Conservation (phyloP, 2,113 vertebrate genomes). For the Pollachius pollachius region DNA sequence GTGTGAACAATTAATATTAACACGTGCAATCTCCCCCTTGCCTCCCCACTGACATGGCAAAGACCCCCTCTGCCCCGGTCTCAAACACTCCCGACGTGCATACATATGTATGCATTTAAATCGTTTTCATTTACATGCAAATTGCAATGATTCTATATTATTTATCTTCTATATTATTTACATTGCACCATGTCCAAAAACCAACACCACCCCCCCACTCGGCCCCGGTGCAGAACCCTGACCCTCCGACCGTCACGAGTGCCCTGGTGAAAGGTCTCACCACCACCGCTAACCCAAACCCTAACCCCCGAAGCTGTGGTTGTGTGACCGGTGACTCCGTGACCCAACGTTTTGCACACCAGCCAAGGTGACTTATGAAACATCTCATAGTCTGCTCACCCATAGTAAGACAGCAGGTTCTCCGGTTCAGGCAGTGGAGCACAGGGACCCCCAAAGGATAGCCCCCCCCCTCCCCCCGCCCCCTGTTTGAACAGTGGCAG, state of each 20-base stretch:
- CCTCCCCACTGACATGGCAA: constrained; percentile 27
- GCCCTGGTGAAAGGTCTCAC: constrained; percentile 8
- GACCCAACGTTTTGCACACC: constrained; percentile 1
- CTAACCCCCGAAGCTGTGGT: not conserved
- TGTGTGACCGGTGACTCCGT: not conserved
- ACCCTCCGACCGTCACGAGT: constrained; percentile 12
- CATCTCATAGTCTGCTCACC: not conserved
- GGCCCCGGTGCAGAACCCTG: not conserved
- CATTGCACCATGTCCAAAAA: not conserved
- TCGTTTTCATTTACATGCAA: constrained; percentile 48
- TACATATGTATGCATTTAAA: constrained; percentile 52
- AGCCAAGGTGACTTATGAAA: constrained; percentile 15
- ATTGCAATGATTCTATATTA: no score
- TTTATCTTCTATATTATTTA: constrained; percentile 11
- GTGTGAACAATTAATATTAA: no score
- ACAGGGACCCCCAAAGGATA: constrained; percentile 35
- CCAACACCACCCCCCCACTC: no score
- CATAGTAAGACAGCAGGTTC: not conserved
- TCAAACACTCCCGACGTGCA: no score
- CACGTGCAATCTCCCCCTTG: no score
- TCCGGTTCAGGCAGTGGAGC: constrained; percentile 15
- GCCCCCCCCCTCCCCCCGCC: no score
- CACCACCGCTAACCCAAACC: not conserved
- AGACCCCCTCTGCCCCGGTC: constrained; percentile 19
- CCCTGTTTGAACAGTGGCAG: constrained; percentile 64